These are phyloP conservation scores for Enteromius trimaculatus DNA, from an alignment of 2,797 vertebrate genomes.

Conservation along the genomic window DNA sequence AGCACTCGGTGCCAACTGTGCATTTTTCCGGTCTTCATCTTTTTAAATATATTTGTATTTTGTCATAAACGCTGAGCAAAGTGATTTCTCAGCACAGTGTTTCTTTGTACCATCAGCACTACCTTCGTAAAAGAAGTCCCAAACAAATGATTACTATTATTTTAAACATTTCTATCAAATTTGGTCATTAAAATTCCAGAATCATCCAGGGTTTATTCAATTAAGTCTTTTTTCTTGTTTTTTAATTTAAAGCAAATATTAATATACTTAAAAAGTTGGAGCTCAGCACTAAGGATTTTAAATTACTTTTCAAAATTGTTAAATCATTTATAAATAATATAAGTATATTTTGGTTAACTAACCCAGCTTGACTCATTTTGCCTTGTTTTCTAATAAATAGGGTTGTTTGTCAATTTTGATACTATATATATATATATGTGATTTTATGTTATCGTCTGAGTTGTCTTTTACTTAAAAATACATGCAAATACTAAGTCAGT, in stretches of 20 bases:
- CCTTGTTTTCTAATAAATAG: neutral
- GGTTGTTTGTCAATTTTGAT: neutral
- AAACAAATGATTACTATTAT: neutral
- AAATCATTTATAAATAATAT: neutral
- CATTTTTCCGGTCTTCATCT: neutral
- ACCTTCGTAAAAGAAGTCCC: neutral
- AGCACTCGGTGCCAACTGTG: neutral
- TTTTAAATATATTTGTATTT: constrained; percentile 2
- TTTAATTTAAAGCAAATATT: neutral
- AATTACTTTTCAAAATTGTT: neutral
- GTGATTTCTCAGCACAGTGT: neutral
- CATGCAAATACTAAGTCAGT: neutral
- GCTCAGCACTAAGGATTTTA: neutral
- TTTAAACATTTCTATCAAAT: neutral
- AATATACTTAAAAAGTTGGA: neutral
- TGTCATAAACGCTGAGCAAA: neutral
- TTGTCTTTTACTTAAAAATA: neutral
- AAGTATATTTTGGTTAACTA: neutral
- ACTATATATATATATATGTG: neutral
- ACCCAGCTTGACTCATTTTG: no score
- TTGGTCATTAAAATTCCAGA: neutral
- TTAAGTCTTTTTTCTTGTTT: neutral
- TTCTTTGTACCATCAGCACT: neutral
- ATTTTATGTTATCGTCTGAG: neutral
- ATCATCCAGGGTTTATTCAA: neutral